Percentiles rank a stretch among this genome's conserved stretches.
Evolutionary conservation across 2,888 invertebrate genomes (phyloP).

Genomic region (Caenorhabditis doughertyi): DNA sequence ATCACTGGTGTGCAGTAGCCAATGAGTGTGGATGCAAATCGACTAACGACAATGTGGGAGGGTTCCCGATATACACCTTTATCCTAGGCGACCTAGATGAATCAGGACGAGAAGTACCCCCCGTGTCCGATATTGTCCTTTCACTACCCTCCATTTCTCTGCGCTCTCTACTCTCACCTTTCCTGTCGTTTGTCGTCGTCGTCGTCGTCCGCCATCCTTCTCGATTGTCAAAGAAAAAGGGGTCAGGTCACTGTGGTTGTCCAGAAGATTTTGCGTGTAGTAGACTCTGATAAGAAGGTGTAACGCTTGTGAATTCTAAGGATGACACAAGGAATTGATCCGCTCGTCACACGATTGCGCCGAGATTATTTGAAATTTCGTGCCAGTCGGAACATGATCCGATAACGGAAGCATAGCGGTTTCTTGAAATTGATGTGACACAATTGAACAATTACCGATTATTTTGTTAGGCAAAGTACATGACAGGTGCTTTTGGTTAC

Average conservation of each 20-base stretch:
- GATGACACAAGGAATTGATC: constrained; percentile 48
- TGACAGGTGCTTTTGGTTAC: neutral
- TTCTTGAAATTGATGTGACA: constrained; percentile 50
- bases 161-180: constrained; percentile 32
- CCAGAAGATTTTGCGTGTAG: constrained; percentile 57
- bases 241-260: constrained; percentile 57
- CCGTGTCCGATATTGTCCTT: constrained; percentile 67
- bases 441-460: constrained; percentile 33
- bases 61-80: constrained; percentile 64
- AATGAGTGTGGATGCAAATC: constrained; percentile 66
- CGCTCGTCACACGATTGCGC: constrained; percentile 47
- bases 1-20: constrained; percentile 58
- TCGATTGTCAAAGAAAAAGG: constrained; percentile 40
- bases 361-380: constrained; percentile 47
- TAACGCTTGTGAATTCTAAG: constrained; percentile 22
- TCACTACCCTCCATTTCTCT: constrained; percentile 57
- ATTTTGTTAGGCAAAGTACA: constrained; percentile 24
- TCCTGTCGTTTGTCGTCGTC: neutral
- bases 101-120: constrained; percentile 62
- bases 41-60: constrained; percentile 65
- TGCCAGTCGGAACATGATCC: constrained; percentile 53
- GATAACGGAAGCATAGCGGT: constrained; percentile 51
- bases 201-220: constrained; percentile 17
- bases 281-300: constrained; percentile 54
- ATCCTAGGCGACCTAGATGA: constrained; percentile 52